Percentiles rank a stretch among this genome's conserved stretches.
Evolutionary conservation across 2,888 invertebrate species (phyloP).

Genomic region (Apocheima hispidaria): DNA sequence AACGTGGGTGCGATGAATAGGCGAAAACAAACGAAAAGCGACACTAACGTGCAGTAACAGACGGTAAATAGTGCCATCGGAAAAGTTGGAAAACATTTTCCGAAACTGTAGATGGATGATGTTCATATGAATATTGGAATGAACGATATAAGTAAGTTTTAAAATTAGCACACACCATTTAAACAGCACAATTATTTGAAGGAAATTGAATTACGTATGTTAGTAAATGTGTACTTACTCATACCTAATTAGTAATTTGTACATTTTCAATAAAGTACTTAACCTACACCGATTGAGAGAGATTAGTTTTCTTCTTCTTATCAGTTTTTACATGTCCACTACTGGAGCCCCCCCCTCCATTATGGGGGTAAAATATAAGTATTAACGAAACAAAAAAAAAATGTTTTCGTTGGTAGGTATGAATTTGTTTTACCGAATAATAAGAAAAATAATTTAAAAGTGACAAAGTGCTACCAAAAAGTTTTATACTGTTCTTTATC

Average conservation of each 20-base stretch:
- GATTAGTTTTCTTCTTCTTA: too few relatives aligned
- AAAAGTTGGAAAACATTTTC: slow-evolving; percentile 51
- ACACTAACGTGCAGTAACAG: slow-evolving; percentile 45
- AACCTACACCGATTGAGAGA: background rate
- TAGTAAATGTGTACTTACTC: background rate
- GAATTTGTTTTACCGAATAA: too few relatives aligned
- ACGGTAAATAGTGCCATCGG: slow-evolving; percentile 48
- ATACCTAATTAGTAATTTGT: background rate
- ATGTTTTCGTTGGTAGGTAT: too few relatives aligned
- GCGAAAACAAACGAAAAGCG: slow-evolving; percentile 55
- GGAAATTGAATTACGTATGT: background rate
- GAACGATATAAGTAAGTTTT: slow-evolving; percentile 75
- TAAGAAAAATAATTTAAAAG: too few relatives aligned
- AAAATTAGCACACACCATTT: background rate
- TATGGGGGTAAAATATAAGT: too few relatives aligned
- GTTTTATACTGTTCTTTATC: too few relatives aligned
- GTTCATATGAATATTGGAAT: slow-evolving; percentile 75
- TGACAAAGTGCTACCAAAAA: too few relatives aligned
- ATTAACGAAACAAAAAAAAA: too few relatives aligned
- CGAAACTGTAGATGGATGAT: slow-evolving; percentile 65
- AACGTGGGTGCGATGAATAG: slow-evolving; percentile 58
- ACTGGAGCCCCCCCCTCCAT: too few relatives aligned
- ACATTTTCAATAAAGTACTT: background rate
- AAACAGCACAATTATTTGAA: background rate
- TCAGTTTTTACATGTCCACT: too few relatives aligned